Evolutionary conservation across 2,113 vertebrate genomes (phyloP).

Genomic region (Malurus cyaneus): DNA sequence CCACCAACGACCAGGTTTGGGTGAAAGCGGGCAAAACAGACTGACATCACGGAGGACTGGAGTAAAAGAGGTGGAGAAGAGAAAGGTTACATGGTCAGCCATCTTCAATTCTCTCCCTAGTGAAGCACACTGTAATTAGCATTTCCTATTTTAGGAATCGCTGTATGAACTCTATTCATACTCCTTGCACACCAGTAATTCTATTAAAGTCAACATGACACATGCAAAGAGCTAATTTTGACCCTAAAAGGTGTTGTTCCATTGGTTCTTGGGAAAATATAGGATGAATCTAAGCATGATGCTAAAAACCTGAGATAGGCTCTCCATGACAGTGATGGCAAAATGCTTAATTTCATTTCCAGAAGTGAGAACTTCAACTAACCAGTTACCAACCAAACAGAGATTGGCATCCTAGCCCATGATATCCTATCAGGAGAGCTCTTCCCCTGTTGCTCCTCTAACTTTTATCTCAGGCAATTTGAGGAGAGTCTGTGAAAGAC

Average conservation of each 20-base stretch:
- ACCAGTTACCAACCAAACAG: background rate
- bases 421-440: background rate
- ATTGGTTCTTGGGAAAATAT: background rate
- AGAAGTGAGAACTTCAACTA: background rate
- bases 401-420: background rate
- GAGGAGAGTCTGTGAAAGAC: background rate
- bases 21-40: conserved; percentile 96
- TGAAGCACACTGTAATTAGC: background rate
- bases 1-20: conserved; percentile 95
- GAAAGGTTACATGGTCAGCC: background rate
- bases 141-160: background rate
- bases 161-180: background rate
- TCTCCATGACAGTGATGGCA: background rate
- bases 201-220: background rate
- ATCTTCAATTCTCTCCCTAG: background rate
- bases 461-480: background rate
- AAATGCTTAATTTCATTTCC: background rate
- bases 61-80: conserved; percentile 7
- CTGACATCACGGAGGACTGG: conserved; percentile 95
- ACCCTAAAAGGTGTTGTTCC: background rate
- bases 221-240: background rate
- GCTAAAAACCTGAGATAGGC: background rate
- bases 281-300: background rate
- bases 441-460: background rate
- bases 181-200: background rate